Conservation (phyloP, 2,888 invertebrate genomes). For the Metallyticus violacea region DNA sequence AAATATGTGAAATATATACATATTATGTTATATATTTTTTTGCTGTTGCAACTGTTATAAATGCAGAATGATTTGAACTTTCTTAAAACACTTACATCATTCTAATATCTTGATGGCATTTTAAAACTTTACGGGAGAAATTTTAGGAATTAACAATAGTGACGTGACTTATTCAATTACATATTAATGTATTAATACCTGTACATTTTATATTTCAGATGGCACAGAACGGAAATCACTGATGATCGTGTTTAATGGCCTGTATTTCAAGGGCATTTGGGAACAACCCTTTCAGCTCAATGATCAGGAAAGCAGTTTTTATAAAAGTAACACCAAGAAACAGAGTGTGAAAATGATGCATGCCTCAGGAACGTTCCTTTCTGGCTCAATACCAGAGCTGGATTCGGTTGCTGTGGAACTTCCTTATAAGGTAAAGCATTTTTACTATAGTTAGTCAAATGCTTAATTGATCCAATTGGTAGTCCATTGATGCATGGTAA, state of each 20-base stretch:
- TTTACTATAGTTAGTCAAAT: no score
- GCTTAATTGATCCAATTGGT: no score
- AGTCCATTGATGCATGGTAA: no score
- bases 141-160: conserved; percentile 61
- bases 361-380: conserved; percentile 36
- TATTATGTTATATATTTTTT: no score
- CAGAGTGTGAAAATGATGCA: conserved; percentile 35
- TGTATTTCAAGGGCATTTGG: conserved; percentile 41
- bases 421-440: conserved; percentile 38
- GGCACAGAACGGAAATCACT: conserved; percentile 5
- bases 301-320: conserved; percentile 33
- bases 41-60: no score
- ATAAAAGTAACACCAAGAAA: conserved; percentile 32
- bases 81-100: no score
- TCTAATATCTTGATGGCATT: no score
- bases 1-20: no score
- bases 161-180: conserved; percentile 43
- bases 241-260: conserved; percentile 41
- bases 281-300: conserved; percentile 34
- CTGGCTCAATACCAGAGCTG: conserved; percentile 37
- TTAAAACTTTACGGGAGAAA: no score
- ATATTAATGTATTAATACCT: background rate
- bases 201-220: background rate
- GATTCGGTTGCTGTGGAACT: conserved; percentile 38
- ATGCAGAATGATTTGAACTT: no score